A percentile compares a stretch with the other conserved stretches of the same genome.
Conservation (phyloP, 2,888 invertebrate species). For the Caenorhabditis wallacei region DNA sequence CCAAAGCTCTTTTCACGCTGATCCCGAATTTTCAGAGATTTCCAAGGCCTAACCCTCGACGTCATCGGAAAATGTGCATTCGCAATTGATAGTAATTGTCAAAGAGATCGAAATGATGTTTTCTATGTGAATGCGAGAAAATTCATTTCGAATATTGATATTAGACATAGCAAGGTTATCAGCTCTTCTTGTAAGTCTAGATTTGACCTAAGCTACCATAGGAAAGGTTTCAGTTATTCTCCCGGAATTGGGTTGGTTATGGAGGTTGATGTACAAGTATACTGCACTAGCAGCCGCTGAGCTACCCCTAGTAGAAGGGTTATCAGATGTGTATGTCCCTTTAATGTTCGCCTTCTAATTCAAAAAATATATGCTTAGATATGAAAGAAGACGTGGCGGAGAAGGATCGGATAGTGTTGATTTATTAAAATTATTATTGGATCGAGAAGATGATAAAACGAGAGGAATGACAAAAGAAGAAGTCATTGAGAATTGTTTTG, state of each 20-base stretch:
- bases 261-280: constrained; percentile 59
- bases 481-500: constrained; percentile 84
- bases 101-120: constrained; percentile 70
- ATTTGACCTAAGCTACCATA: neutral
- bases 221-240: constrained; percentile 52
- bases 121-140: constrained; percentile 62
- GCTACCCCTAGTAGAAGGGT: constrained; percentile 59
- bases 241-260: constrained; percentile 66
- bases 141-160: constrained; percentile 30
- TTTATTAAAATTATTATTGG: constrained; percentile 69
- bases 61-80: constrained; percentile 78
- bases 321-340: constrained; percentile 61
- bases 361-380: constrained; percentile 24
- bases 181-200: constrained; percentile 25
- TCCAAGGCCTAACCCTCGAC: constrained; percentile 79
- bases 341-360: neutral
- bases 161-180: constrained; percentile 39
- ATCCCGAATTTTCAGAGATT: constrained; percentile 76
- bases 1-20: no score
- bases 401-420: constrained; percentile 68
- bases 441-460: constrained; percentile 62
- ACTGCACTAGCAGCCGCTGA: constrained; percentile 57
- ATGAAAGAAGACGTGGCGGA: constrained; percentile 61
- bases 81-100: constrained; percentile 73
- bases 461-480: constrained; percentile 67